Conservation (phyloP, 1,140 invertebrate species). For the Lepidotrigona ventralis region DNA sequence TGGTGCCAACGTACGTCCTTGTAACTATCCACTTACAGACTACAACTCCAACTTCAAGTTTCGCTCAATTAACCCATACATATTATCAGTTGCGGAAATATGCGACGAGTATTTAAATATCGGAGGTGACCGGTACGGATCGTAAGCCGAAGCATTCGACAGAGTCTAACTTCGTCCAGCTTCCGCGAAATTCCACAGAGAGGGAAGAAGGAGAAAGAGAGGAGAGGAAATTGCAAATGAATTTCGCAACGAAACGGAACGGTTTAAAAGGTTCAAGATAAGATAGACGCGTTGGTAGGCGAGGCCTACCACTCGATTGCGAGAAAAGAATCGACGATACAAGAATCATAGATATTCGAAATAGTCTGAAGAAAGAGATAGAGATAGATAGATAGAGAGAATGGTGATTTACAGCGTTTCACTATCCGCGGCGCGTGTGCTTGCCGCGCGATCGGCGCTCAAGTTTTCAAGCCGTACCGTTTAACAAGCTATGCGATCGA, state of each 20-base stretch:
- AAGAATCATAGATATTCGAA: slow-evolving; percentile 40
- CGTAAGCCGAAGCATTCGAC: background rate
- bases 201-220: background rate
- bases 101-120: background rate
- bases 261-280: slow-evolving; percentile 1
- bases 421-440: slow-evolving; percentile 6
- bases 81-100: background rate
- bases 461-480: slow-evolving; percentile 50
- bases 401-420: slow-evolving; percentile 54
- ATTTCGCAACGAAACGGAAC: background rate
- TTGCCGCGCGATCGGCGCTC: slow-evolving; percentile 37
- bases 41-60: background rate
- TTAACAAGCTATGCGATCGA: slow-evolving; percentile 62
- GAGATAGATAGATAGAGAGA: background rate
- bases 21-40: background rate
- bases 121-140: background rate
- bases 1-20: background rate
- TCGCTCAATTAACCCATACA: background rate
- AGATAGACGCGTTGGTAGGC: slow-evolving; percentile 5
- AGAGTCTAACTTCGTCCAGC: background rate
- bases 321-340: slow-evolving; percentile 7
- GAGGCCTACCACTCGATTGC: background rate
- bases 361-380: background rate
- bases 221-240: background rate
- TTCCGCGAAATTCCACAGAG: background rate